These are phyloP conservation scores for Capromys pilorides DNA, from an alignment of 2,797 vertebrate species.

Conservation along the genomic window DNA sequence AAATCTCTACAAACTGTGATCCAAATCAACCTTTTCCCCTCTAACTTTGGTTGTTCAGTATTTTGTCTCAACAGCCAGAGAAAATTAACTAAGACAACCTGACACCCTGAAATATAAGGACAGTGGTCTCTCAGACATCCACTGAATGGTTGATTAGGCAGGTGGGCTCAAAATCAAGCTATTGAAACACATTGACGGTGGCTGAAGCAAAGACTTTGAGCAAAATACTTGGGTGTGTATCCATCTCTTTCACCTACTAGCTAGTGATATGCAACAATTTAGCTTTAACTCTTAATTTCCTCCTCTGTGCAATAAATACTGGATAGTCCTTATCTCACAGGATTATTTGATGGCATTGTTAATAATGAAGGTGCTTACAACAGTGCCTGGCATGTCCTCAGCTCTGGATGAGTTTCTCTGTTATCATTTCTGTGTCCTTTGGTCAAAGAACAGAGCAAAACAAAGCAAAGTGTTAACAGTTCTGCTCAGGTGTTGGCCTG, in stretches of 20 bases:
- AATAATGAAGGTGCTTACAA: not conserved
- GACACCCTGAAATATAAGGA: too few species aligned
- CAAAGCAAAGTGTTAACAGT: not conserved
- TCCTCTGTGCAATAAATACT: not conserved
- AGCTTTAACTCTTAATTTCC: not conserved
- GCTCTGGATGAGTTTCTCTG: not conserved
- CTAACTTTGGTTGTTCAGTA: too few species aligned
- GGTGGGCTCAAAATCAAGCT: not conserved
- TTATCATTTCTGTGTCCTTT: not conserved
- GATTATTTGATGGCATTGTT: not conserved
- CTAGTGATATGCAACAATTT: not conserved
- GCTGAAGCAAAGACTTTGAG: not conserved
- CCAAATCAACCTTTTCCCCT: too few species aligned
- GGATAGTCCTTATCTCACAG: not conserved
- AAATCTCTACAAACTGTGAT: too few species aligned
- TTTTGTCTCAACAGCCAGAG: too few species aligned
- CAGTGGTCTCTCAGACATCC: not conserved
- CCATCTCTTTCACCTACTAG: not conserved
- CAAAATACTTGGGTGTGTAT: not conserved
- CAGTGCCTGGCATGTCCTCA: too few species aligned
- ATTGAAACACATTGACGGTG: not conserved
- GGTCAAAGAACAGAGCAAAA: slow-evolving; percentile 21
- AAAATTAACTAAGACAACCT: too few species aligned
- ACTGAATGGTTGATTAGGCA: not conserved
- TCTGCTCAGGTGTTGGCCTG: not conserved